Conservation (phyloP, 2,888 invertebrate species). For the Mactromeris polynyma region DNA sequence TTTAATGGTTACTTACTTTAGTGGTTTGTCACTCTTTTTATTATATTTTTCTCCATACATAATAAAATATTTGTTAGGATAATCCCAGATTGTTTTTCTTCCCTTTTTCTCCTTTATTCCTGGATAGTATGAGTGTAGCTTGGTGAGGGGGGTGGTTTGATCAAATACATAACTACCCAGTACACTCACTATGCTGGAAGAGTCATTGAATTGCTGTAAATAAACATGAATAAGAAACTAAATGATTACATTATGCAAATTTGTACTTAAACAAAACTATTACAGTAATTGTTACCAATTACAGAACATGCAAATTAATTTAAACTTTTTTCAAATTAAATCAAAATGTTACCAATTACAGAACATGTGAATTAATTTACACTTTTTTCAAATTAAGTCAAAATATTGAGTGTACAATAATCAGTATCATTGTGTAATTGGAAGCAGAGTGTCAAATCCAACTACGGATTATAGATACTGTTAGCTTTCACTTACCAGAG, state of each 20-base stretch:
- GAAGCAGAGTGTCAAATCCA: too few species aligned
- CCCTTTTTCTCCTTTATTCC: constrained; percentile 77
- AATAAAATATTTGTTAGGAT: constrained; percentile 85
- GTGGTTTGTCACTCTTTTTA: constrained; percentile 70
- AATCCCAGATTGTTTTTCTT: constrained; percentile 83
- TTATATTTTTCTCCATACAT: constrained; percentile 82
- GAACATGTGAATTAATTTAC: too few species aligned
- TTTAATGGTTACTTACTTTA: constrained; percentile 73
- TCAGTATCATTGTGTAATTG: too few species aligned
- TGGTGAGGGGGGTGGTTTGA: constrained; percentile 89
- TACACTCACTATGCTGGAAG: constrained; percentile 96
- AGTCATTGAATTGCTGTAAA: constrained; percentile 95
- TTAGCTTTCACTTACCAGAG: constrained; percentile 77
- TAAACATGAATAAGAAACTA: not conserved
- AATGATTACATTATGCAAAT: too few species aligned
- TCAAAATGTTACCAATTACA: too few species aligned
- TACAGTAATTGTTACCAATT: too few species aligned
- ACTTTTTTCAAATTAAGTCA: too few species aligned
- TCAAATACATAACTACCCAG: constrained; percentile 92
- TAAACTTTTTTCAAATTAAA: too few species aligned
- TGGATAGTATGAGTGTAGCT: constrained; percentile 87
- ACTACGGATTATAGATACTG: too few species aligned
- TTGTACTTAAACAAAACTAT: too few species aligned
- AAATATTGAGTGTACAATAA: too few species aligned
- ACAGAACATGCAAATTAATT: too few species aligned